Evolutionary conservation across 1,140 invertebrate species (phyloP).

Genomic region (Rhyacophila brunnea): DNA sequence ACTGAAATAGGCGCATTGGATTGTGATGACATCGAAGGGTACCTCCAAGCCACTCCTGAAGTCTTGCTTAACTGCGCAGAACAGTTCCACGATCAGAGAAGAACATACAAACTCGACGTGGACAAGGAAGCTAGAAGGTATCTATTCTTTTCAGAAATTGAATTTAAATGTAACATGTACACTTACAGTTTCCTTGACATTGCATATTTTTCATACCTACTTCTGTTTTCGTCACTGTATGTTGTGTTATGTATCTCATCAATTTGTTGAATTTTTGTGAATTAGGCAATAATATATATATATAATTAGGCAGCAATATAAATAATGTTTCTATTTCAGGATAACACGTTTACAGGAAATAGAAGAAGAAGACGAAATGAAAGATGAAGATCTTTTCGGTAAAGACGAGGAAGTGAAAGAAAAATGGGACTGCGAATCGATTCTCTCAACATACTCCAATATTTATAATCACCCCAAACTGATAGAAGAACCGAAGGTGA

Average conservation of each 20-base stretch:
- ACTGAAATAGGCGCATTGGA: slow-evolving; percentile 86
- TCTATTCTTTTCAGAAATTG: background rate
- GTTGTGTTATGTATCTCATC: too few relatives aligned
- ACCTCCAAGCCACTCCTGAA: slow-evolving; percentile 65
- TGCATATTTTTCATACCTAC: too few relatives aligned
- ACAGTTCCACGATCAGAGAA: slow-evolving; percentile 60
- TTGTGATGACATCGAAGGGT: slow-evolving; percentile 86
- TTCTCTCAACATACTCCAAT: slow-evolving; percentile 87
- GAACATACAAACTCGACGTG: slow-evolving; percentile 63
- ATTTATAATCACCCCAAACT: slow-evolving; percentile 88
- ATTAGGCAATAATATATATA: too few relatives aligned
- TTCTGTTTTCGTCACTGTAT: too few relatives aligned
- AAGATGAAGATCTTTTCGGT: slow-evolving; percentile 60
- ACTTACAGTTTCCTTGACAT: too few relatives aligned
- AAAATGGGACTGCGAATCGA: slow-evolving; percentile 93
- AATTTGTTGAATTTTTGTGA: too few relatives aligned
- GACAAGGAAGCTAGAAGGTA: slow-evolving; percentile 76
- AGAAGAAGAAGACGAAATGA: slow-evolving; percentile 55
- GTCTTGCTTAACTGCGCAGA: slow-evolving; percentile 64
- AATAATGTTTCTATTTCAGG: slow-evolving; percentile 33
- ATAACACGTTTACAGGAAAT: slow-evolving; percentile 52
- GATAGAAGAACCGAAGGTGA: slow-evolving; percentile 74
- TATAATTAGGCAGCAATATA: too few relatives aligned
- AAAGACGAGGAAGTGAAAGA: slow-evolving; percentile 62
- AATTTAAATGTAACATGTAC: too few relatives aligned